Conservation (phyloP, 1,140 invertebrate genomes). For the Plectrocnemia conspersa region DNA sequence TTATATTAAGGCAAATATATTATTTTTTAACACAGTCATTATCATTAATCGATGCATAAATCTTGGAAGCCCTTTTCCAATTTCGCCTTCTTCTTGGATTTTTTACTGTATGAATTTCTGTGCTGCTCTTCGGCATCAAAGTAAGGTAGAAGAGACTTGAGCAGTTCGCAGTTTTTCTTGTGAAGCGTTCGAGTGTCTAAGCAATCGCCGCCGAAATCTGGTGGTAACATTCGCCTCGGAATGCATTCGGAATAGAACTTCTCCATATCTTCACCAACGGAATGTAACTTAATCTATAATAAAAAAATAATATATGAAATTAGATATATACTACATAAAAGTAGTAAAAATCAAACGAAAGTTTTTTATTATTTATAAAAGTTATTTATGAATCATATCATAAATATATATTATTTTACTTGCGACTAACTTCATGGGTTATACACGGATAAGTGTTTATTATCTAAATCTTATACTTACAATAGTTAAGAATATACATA, state of each 20-base stretch:
- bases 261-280: conserved; percentile 43
- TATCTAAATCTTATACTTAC: conserved; percentile 2
- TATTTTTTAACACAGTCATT: too few relatives aligned
- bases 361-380: neutral
- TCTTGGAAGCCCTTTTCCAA: conserved; percentile 27
- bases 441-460: neutral
- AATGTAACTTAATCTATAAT: conserved; percentile 47
- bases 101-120: conserved; percentile 22
- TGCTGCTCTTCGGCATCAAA: conserved; percentile 38
- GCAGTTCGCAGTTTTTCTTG: conserved; percentile 42
- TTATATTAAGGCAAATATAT: too few relatives aligned
- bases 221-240: conserved; percentile 42
- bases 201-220: conserved; percentile 43
- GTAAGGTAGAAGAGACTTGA: conserved; percentile 41
- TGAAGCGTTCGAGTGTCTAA: conserved; percentile 44
- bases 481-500: neutral
- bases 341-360: neutral
- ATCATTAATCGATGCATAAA: conserved; percentile 30
- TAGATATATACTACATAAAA: neutral
- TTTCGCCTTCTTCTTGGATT: conserved; percentile 29
- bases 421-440: neutral
- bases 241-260: conserved; percentile 46
- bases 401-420: neutral
- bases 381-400: neutral
- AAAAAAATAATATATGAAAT: conserved; percentile 3